Conservation (phyloP, 2,888 invertebrate genomes). For the Chaitophorus viminalis region DNA sequence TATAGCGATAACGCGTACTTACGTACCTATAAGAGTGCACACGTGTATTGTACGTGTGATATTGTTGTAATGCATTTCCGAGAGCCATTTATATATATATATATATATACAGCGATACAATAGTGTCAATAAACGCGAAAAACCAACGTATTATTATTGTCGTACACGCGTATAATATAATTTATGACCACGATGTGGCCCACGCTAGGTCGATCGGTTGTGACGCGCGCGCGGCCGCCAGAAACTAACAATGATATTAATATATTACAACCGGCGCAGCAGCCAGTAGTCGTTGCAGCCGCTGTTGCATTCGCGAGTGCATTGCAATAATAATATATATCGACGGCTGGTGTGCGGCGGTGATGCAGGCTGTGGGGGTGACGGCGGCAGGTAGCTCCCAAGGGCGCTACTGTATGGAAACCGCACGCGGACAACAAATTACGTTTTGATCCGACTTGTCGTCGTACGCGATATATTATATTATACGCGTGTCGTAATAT, state of each 20-base stretch:
- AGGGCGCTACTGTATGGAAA: conserved; percentile 49
- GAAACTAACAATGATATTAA: not conserved
- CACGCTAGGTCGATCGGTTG: no score
- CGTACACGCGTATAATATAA: no score
- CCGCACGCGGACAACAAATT: conserved; percentile 36
- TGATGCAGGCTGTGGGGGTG: not conserved
- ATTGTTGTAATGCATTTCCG: no score
- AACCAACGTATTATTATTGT: no score
- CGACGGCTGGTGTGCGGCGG: not conserved
- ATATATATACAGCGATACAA: not conserved
- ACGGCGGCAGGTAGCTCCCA: not conserved
- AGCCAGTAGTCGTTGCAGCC: not conserved
- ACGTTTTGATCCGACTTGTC: conserved; percentile 25
- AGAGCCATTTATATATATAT: not conserved
- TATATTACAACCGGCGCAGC: not conserved
- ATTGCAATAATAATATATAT: no score
- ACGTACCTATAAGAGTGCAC: no score
- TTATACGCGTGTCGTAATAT: not conserved
- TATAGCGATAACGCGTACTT: no score
- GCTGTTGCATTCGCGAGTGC: not conserved
- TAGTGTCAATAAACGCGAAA: not conserved
- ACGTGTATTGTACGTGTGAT: no score
- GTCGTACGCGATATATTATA: not conserved
- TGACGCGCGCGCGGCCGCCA: no score
- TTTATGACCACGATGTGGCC: no score